phyloP scores from a whole-genome alignment of 2,113 vertebrate species.

The Serinus canaria region DNA sequence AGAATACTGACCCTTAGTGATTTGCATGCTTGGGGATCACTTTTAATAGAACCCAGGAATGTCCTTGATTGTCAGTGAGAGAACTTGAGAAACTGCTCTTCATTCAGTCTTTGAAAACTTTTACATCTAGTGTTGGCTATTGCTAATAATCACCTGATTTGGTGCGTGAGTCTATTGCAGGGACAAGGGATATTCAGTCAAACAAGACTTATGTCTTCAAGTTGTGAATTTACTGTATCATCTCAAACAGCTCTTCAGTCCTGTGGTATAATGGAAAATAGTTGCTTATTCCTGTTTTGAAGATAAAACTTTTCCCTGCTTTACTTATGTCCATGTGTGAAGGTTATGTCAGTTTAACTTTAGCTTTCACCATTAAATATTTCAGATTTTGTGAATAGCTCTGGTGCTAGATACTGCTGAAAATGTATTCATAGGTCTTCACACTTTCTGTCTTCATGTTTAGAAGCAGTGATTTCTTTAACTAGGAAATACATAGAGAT shows the following conservation, averaged over 20 bases:
- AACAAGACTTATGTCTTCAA: background rate
- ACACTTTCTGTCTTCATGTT: conserved; percentile 1
- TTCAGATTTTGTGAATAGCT: background rate
- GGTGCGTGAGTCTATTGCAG: background rate
- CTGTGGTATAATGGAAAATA: background rate
- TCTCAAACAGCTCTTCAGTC: background rate
- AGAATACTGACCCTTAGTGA: background rate
- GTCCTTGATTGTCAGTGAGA: background rate
- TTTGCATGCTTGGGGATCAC: background rate
- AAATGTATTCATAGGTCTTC: background rate
- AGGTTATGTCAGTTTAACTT: background rate
- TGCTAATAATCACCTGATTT: background rate
- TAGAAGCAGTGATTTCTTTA: conserved; percentile 3
- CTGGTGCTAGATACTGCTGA: background rate
- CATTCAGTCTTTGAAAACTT: background rate
- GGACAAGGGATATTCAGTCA: background rate
- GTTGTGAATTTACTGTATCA: background rate
- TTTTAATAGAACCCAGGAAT: background rate
- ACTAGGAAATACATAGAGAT: background rate
- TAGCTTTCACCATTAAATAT: background rate
- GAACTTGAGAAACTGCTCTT: background rate
- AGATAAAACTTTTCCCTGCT: background rate
- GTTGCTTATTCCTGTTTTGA: background rate
- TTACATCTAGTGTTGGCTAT: background rate
- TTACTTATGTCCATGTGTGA: background rate